Conservation (phyloP, 2,113 vertebrate genomes). For the Bujurquina vittata region DNA sequence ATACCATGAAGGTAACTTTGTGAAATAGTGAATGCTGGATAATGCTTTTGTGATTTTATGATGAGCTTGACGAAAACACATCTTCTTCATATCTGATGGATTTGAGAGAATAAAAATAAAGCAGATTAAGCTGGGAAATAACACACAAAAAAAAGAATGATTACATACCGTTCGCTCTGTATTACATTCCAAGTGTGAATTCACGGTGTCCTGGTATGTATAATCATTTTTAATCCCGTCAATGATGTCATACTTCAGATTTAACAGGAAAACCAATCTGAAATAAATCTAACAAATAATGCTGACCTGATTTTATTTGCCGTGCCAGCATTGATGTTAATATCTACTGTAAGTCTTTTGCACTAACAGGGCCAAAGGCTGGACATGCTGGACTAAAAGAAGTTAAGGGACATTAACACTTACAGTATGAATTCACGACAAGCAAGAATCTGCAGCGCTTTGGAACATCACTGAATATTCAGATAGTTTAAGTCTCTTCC, state of each 20-base stretch:
- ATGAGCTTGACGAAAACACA: conserved; percentile 25
- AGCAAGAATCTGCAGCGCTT: background rate
- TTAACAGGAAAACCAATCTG: conserved; percentile 1
- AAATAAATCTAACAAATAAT: conserved; percentile 34
- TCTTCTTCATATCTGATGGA: conserved; percentile 19
- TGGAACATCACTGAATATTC: background rate
- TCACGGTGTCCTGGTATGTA: conserved; percentile 19
- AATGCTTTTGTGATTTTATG: conserved; percentile 10
- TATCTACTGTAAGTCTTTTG: background rate
- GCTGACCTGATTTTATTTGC: conserved; percentile 53
- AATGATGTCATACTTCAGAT: conserved; percentile 31
- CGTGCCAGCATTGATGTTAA: conserved; percentile 29
- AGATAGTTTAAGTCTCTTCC: background rate
- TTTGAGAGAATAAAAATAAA: conserved; percentile 8
- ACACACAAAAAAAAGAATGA: background rate
- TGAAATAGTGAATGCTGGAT: conserved; percentile 23
- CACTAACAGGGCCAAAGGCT: background rate
- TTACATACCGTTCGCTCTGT: background rate
- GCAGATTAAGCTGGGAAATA: conserved; percentile 26
- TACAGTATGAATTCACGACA: background rate
- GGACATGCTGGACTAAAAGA: too few species aligned
- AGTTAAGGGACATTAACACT: background rate
- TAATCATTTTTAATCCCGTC: conserved; percentile 21
- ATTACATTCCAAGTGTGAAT: conserved; percentile 13
- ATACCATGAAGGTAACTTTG: conserved; percentile 15